Conservation (phyloP, 2,888 invertebrate genomes). For the Eueremaeus valkanovi region DNA sequence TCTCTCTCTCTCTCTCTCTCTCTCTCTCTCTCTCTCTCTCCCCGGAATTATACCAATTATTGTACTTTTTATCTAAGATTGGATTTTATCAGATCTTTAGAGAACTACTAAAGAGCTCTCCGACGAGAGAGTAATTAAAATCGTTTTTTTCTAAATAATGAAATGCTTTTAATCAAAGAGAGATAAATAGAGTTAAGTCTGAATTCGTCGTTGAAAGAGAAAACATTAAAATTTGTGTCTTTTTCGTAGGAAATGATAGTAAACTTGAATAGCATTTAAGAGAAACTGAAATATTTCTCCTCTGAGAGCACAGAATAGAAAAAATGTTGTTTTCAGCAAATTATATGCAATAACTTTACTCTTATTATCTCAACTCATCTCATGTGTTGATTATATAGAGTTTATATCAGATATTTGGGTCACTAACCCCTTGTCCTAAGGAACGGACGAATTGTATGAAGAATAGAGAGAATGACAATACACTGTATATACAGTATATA, state of each 20-base stretch:
- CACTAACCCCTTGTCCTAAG: conserved; percentile 30
- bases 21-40: too few species aligned
- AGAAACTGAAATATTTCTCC: too few species aligned
- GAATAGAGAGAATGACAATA: conserved; percentile 4
- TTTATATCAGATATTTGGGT: conserved; percentile 9
- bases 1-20: too few species aligned
- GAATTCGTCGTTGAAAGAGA: background rate
- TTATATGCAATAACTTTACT: background rate
- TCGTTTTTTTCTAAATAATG: background rate
- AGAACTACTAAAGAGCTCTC: background rate
- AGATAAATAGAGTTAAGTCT: background rate
- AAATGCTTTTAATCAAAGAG: background rate
- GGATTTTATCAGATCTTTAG: background rate
- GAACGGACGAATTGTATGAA: background rate
- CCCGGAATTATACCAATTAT: background rate
- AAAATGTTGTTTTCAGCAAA: too few species aligned
- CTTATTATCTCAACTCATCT: background rate
- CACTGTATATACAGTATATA: too few species aligned
- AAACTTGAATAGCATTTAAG: too few species aligned
- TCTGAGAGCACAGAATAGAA: too few species aligned
- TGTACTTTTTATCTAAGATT: background rate
- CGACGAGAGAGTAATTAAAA: conserved; percentile 1
- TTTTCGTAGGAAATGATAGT: too few species aligned
- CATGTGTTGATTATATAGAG: background rate
- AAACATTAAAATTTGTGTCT: background rate